phyloP scores from a whole-genome alignment of 2,797 vertebrate species.

The Sandelia bainsii region DNA sequence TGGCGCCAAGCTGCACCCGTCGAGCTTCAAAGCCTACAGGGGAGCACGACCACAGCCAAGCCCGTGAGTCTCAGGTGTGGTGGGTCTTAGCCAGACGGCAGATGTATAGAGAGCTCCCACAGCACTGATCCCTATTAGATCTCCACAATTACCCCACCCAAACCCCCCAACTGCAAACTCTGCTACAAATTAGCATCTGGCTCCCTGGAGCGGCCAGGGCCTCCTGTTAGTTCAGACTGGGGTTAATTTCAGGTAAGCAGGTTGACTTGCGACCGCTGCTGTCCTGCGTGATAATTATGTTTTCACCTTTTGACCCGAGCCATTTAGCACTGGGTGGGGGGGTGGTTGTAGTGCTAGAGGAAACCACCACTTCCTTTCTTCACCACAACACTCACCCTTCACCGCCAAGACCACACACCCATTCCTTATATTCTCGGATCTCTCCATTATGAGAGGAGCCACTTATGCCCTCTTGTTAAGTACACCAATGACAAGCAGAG shows the following conservation, averaged over 20 bases:
- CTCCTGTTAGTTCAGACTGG: slow-evolving; percentile 74
- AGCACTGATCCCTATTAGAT: slow-evolving; percentile 82
- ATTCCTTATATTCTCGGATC: slow-evolving; percentile 65
- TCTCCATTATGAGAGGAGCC: slow-evolving; percentile 76
- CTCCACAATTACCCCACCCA: slow-evolving; percentile 70
- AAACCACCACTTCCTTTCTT: slow-evolving; percentile 69
- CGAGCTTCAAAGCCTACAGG: slow-evolving; percentile 68
- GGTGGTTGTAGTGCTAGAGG: slow-evolving; percentile 14
- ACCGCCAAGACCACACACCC: slow-evolving; percentile 42
- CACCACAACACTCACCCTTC: slow-evolving; percentile 39
- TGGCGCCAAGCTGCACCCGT: slow-evolving; percentile 62
- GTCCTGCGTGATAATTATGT: slow-evolving; percentile 77
- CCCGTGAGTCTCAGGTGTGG: slow-evolving; percentile 80
- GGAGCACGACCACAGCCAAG: slow-evolving; percentile 61
- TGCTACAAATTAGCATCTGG: slow-evolving; percentile 81
- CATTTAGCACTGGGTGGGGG: slow-evolving; percentile 58
- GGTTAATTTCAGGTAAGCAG: slow-evolving; percentile 84
- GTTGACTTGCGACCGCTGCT: slow-evolving; percentile 65
- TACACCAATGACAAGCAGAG: slow-evolving; percentile 61
- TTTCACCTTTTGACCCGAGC: slow-evolving; percentile 81
- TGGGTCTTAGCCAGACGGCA: slow-evolving; percentile 76
- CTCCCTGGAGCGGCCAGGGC: slow-evolving; percentile 65
- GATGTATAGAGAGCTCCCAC: slow-evolving; percentile 79
- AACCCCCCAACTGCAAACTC: slow-evolving; percentile 57
- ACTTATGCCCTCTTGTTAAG: slow-evolving; percentile 76